These are phyloP conservation scores for Rotaria sp. DNA, from an alignment of 2,888 invertebrate species.

Conservation along the genomic window DNA sequence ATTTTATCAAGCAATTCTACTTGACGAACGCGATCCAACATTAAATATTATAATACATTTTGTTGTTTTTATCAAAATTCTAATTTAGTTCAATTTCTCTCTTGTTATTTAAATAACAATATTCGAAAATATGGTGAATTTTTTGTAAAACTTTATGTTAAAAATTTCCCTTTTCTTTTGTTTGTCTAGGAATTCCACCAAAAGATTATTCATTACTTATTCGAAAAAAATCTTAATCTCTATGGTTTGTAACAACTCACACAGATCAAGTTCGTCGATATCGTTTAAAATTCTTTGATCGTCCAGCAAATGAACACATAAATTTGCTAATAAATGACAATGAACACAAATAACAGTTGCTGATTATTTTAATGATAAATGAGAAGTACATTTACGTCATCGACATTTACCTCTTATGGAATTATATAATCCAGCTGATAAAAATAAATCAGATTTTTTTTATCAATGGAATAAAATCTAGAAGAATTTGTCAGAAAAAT, in stretches of 20 bases:
- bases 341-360: not conserved
- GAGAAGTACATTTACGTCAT: not conserved
- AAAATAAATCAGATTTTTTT: not conserved
- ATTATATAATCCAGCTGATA: slow-evolving; percentile 8
- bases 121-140: not conserved
- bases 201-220: not conserved
- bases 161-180: no score
- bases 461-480: not conserved
- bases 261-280: not conserved
- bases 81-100: not conserved
- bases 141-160: no score
- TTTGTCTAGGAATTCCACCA: not conserved
- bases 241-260: not conserved
- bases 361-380: slow-evolving; percentile 18
- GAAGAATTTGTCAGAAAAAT: slow-evolving; percentile 13
- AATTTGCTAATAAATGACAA: not conserved
- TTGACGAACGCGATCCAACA: not conserved
- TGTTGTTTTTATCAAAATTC: not conserved
- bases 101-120: not conserved
- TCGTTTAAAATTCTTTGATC: not conserved
- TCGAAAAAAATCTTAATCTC: not conserved
- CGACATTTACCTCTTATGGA: not conserved
- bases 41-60: not conserved
- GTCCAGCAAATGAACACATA: not conserved
- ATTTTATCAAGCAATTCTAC: not conserved